A percentile compares a stretch with the other conserved stretches of the same genome.
Conservation (phyloP, 1,140 invertebrate species). For the Drosophila seguyi region DNA sequence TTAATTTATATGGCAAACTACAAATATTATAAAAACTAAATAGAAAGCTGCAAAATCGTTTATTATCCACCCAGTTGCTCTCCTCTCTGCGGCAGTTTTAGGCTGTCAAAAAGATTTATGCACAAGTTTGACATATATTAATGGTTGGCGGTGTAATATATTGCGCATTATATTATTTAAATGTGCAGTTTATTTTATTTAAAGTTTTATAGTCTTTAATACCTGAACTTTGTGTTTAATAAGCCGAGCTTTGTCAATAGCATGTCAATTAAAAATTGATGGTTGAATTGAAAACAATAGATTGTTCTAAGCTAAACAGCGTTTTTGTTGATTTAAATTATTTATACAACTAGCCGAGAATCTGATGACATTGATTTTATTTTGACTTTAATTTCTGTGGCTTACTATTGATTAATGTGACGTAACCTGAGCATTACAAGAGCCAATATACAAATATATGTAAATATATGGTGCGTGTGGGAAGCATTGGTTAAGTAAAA, state of each 20-base stretch:
- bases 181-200: slow-evolving; percentile 40
- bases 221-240: slow-evolving; percentile 26
- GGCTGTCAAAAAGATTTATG: slow-evolving; percentile 71
- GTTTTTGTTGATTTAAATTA: background rate
- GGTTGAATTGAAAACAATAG: slow-evolving; percentile 25
- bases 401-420: slow-evolving; percentile 28
- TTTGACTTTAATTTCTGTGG: slow-evolving; percentile 3
- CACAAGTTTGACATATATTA: slow-evolving; percentile 56
- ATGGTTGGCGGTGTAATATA: slow-evolving; percentile 56
- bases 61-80: background rate
- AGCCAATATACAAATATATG: slow-evolving; percentile 30
- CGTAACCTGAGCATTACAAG: slow-evolving; percentile 52
- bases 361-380: background rate
- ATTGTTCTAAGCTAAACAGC: background rate
- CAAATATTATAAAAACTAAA: background rate
- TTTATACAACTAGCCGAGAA: background rate
- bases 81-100: slow-evolving; percentile 37
- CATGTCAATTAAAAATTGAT: slow-evolving; percentile 29
- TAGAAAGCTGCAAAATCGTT: background rate
- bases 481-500: slow-evolving; percentile 32
- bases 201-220: slow-evolving; percentile 1
- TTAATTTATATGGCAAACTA: background rate
- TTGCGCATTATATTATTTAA: slow-evolving; percentile 70
- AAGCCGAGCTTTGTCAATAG: slow-evolving; percentile 23
- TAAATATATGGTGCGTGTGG: slow-evolving; percentile 1